These are phyloP conservation scores for Agrilus planipennis DNA, from an alignment of 1,140 invertebrate genomes.

Conservation along the genomic window DNA sequence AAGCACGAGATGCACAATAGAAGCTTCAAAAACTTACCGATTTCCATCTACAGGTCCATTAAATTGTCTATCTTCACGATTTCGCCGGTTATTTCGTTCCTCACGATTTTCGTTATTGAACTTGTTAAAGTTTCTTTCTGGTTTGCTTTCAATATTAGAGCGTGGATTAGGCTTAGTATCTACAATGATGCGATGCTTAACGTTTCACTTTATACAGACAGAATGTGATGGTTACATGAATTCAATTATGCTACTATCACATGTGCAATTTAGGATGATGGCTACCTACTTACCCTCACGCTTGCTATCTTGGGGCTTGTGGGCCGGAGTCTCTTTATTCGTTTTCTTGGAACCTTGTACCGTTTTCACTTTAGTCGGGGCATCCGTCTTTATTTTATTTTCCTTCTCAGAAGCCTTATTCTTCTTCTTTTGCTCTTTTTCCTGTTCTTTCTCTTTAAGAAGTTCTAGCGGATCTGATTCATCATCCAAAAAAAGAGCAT, in stretches of 20 bases:
- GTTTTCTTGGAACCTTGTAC: constrained; percentile 42
- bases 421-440: constrained; percentile 72
- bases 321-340: constrained; percentile 56
- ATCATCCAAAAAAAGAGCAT: constrained; percentile 76
- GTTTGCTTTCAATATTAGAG: constrained; percentile 25
- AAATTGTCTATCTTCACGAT: constrained; percentile 49
- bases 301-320: constrained; percentile 51
- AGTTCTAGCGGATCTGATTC: constrained; percentile 83
- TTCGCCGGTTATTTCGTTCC: constrained; percentile 59
- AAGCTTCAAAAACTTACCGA: constrained; percentile 27
- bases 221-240: background rate
- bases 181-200: too few relatives aligned
- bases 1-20: constrained; percentile 9
- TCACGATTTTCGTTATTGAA: constrained; percentile 47
- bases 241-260: constrained; percentile 12
- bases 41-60: constrained; percentile 29
- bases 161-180: constrained; percentile 25
- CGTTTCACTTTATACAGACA: background rate
- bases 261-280: constrained; percentile 17
- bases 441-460: constrained; percentile 64
- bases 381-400: constrained; percentile 61
- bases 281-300: constrained; percentile 47
- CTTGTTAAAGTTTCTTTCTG: constrained; percentile 24
- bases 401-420: constrained; percentile 75
- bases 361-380: constrained; percentile 40